Percentiles rank a stretch among this genome's conserved stretches.
Conservation (phyloP, 2,888 invertebrate genomes). For the Parthenolecanium corni region DNA sequence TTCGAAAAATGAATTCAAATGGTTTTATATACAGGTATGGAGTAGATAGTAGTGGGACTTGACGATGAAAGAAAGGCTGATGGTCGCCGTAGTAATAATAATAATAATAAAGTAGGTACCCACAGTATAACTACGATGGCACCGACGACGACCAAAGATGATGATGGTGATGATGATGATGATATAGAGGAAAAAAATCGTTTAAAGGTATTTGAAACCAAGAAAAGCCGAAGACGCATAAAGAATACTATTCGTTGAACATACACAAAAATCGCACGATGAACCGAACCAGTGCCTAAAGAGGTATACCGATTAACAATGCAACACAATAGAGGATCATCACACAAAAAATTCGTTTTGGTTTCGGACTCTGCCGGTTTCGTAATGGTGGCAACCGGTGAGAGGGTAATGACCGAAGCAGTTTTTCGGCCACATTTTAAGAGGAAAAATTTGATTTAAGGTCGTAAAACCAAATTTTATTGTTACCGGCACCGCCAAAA, state of each 20-base stretch:
- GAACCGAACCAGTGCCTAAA: not conserved
- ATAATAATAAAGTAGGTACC: no score
- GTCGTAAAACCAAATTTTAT: not conserved
- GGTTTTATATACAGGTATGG: not conserved
- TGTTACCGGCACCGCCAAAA: not conserved
- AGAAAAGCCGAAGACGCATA: not conserved
- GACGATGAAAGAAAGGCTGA: no score
- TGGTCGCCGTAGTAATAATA: no score
- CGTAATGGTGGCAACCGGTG: not conserved
- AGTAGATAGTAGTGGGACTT: not conserved
- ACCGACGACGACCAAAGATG: no score
- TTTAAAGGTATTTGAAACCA: not conserved
- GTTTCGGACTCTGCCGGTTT: constrained; percentile 7
- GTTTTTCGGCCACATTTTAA: not conserved
- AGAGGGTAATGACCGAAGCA: constrained; percentile 10
- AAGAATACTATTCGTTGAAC: no score
- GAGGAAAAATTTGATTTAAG: not conserved
- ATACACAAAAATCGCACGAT: not conserved
- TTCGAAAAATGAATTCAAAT: not conserved
- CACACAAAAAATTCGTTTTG: constrained; percentile 16
- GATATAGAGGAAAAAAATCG: not conserved
- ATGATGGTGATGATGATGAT: no score
- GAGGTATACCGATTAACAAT: constrained; percentile 4
- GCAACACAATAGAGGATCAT: constrained; percentile 8
- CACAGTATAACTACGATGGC: no score